These are phyloP conservation scores for Tachysurus vachellii DNA, from an alignment of 2,113 vertebrate genomes.

Conservation along the genomic window DNA sequence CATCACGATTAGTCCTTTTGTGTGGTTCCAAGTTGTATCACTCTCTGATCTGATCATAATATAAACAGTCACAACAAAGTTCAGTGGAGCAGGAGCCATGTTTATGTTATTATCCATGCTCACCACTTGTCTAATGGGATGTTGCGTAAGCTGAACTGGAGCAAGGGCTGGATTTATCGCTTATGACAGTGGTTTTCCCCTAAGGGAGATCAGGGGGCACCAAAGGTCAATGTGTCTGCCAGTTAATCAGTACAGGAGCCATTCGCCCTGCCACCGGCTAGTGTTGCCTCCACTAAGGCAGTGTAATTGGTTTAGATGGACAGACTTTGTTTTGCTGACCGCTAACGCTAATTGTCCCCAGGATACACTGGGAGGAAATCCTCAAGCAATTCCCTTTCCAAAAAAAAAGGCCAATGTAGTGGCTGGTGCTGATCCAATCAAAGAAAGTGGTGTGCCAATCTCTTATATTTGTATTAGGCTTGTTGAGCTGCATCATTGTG, in stretches of 20 bases:
- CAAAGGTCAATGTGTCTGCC: conserved; percentile 58
- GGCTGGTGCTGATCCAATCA: conserved; percentile 24
- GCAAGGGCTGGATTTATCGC: conserved; percentile 48
- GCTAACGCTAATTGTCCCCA: conserved; percentile 44
- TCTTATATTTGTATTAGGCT: conserved; percentile 4
- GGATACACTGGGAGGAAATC: conserved; percentile 47
- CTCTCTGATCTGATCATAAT: conserved; percentile 16
- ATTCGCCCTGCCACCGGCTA: conserved; percentile 51
- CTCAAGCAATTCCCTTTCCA: conserved; percentile 14
- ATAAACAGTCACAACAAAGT: conserved; percentile 37
- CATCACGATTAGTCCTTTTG: conserved; percentile 33
- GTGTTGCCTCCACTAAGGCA: conserved; percentile 49
- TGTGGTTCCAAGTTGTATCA: conserved; percentile 13
- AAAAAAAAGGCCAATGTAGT: conserved; percentile 27
- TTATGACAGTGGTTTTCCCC: conserved; percentile 56
- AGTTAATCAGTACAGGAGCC: conserved; percentile 57
- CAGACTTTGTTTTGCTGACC: conserved; percentile 53
- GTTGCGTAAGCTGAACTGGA: conserved; percentile 40
- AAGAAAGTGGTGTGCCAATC: conserved; percentile 1
- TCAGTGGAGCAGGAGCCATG: conserved; percentile 41
- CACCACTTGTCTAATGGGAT: conserved; percentile 48
- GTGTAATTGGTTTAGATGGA: conserved; percentile 55
- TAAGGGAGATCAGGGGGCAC: conserved; percentile 49
- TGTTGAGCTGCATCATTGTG: conserved; percentile 15
- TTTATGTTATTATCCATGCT: conserved; percentile 42